A percentile compares a stretch with the other conserved stretches of the same genome.
These are phyloP conservation scores for Mythimna pallens DNA, from an alignment of 2,888 invertebrate genomes.

Conservation along the genomic window DNA sequence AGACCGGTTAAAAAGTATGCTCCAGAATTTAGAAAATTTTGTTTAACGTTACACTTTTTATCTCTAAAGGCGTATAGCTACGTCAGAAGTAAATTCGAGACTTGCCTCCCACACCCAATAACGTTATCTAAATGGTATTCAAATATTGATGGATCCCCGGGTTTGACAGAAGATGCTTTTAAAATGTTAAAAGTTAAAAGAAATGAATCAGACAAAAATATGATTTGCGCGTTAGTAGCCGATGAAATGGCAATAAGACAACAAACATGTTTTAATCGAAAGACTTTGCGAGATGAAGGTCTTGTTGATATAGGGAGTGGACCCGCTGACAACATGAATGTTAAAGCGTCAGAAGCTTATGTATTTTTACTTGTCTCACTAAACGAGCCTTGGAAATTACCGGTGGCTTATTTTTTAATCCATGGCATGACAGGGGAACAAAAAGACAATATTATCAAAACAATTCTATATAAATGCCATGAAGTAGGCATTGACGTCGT, in stretches of 20 bases:
- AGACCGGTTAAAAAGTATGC: constrained; percentile 38
- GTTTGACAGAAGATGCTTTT: constrained; percentile 60
- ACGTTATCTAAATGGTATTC: constrained; percentile 57
- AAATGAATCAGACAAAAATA: constrained; percentile 36
- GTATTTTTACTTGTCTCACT: constrained; percentile 31
- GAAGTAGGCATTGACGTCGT: constrained; percentile 27
- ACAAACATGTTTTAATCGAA: constrained; percentile 51
- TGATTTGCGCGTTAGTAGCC: constrained; percentile 52
- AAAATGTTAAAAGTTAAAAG: constrained; percentile 46
- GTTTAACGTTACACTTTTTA: too few species aligned
- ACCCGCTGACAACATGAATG: constrained; percentile 31
- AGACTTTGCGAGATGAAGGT: constrained; percentile 39
- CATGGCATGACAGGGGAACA: constrained; percentile 29
- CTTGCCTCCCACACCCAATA: constrained; percentile 60
- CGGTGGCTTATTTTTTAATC: constrained; percentile 39
- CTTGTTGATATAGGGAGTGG: constrained; percentile 44
- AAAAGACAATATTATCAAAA: constrained; percentile 32
- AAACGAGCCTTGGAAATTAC: constrained; percentile 38
- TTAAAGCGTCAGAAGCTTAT: constrained; percentile 33
- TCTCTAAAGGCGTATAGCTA: too few species aligned
- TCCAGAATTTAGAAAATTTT: too few species aligned
- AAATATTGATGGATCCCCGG: constrained; percentile 47
- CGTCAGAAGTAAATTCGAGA: constrained; percentile 51
- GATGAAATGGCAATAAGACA: constrained; percentile 61
- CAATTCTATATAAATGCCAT: constrained; percentile 16